Evolutionary conservation across 1,140 invertebrate species (phyloP).

Genomic region (Rhopalosiphum maidis): DNA sequence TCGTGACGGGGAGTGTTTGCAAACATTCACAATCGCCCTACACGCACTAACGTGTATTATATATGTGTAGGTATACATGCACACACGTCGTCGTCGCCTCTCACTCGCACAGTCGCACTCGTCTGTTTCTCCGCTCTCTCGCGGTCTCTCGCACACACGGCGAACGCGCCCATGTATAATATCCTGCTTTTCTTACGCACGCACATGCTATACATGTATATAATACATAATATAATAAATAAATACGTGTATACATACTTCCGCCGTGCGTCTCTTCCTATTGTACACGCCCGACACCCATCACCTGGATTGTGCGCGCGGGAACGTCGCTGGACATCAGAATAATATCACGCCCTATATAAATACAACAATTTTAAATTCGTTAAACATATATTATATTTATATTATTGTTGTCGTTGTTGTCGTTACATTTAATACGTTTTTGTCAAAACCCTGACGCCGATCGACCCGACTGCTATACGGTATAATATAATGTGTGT

Average conservation of each 20-base stretch:
- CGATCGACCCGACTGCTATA: not conserved
- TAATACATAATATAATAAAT: not conserved
- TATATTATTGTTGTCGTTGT: not conserved
- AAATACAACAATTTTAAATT: conserved; percentile 14
- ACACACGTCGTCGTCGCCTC: too few species aligned
- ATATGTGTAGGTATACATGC: not conserved
- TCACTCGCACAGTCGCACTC: not conserved
- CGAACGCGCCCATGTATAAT: not conserved
- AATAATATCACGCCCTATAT: not conserved
- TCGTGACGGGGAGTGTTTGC: conserved; percentile 52
- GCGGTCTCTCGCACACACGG: not conserved
- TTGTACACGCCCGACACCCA: not conserved
- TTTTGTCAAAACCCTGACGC: conserved; percentile 1
- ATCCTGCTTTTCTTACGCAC: not conserved
- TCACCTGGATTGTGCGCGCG: conserved; percentile 7
- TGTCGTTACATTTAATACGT: not conserved
- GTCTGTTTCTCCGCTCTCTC: not conserved
- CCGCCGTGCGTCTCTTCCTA: conserved; percentile 11
- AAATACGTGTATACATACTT: not conserved
- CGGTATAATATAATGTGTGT: not conserved
- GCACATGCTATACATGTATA: not conserved
- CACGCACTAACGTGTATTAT: not conserved
- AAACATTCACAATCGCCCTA: conserved; percentile 53
- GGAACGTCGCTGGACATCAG: not conserved
- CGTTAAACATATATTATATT: conserved; percentile 9